Evolutionary conservation across 2,113 vertebrate genomes (phyloP).

Genomic region (Craseonycteris thonglongyai): DNA sequence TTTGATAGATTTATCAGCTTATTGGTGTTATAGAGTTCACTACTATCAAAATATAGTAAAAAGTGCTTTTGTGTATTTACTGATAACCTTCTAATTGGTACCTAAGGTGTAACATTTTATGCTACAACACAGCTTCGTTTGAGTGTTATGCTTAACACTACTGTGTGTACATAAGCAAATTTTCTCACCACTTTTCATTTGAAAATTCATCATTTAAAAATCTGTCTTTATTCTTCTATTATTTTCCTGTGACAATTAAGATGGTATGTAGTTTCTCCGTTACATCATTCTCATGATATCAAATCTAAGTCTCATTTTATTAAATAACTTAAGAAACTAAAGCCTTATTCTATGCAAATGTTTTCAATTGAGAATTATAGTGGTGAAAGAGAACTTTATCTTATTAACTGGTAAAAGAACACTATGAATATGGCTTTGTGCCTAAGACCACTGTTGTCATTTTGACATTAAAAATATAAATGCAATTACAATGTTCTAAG

Average conservation of each 20-base stretch:
- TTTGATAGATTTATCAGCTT: not conserved
- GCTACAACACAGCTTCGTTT: not conserved
- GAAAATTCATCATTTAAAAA: conserved; percentile 11
- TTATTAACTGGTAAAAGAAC: not conserved
- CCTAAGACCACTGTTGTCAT: not conserved
- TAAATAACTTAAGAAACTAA: not conserved
- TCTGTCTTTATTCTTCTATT: not conserved
- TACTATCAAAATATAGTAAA: not conserved
- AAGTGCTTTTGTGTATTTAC: not conserved
- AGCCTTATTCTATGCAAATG: not conserved
- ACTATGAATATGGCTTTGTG: not conserved
- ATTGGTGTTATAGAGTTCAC: not conserved
- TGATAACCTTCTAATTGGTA: not conserved
- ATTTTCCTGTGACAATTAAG: not conserved
- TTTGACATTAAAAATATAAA: not conserved
- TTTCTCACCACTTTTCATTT: not conserved
- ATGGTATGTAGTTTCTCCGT: not conserved
- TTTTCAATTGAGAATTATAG: not conserved
- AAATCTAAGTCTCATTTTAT: conserved; percentile 24
- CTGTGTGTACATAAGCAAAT: not conserved
- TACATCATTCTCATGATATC: not conserved
- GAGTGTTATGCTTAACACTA: not conserved
- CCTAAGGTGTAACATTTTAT: not conserved
- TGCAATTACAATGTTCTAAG: not conserved
- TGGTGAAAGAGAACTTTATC: not conserved